phyloP scores from a whole-genome alignment of 2,888 invertebrate genomes.

The Sphecodes monilicornis region DNA sequence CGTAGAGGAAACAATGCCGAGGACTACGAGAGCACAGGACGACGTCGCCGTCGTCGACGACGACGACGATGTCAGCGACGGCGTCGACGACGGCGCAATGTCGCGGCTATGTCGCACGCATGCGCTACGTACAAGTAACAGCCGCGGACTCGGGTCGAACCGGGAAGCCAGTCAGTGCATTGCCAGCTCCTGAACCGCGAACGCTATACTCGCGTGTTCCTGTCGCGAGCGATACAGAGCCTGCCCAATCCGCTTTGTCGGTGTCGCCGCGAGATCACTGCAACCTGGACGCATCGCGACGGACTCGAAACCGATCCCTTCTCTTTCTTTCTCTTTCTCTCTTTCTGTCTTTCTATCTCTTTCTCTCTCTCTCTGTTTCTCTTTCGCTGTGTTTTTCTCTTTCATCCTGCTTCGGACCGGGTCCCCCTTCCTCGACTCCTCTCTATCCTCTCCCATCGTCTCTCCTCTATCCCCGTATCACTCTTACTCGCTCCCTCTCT shows the following conservation, averaged over 20 bases:
- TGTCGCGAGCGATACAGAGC: slow-evolving; percentile 26
- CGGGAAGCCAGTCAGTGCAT: slow-evolving; percentile 81
- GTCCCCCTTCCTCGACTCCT: neutral
- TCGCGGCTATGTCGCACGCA: slow-evolving; percentile 76
- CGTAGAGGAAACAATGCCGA: slow-evolving; percentile 52
- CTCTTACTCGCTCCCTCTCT: neutral
- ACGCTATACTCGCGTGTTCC: slow-evolving; percentile 64
- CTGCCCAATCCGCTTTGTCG: slow-evolving; percentile 6
- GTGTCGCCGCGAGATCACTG: neutral
- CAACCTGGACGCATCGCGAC: neutral
- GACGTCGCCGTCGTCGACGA: slow-evolving; percentile 25
- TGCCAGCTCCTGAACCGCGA: slow-evolving; percentile 81
- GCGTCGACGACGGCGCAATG: slow-evolving; percentile 71
- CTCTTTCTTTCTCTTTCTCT: neutral
- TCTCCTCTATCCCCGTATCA: neutral
- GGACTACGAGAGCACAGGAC: slow-evolving; percentile 58
- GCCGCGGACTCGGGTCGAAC: slow-evolving; percentile 82
- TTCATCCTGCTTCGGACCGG: neutral
- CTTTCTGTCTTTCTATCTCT: too few species aligned
- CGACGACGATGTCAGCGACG: slow-evolving; percentile 53
- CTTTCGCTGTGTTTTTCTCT: neutral
- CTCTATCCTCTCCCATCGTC: neutral
- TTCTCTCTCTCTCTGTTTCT: neutral
- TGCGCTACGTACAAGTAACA: slow-evolving; percentile 78
- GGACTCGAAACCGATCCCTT: neutral